Evolutionary conservation across 2,113 vertebrate species (phyloP).

Genomic region (Panthera uncia): DNA sequence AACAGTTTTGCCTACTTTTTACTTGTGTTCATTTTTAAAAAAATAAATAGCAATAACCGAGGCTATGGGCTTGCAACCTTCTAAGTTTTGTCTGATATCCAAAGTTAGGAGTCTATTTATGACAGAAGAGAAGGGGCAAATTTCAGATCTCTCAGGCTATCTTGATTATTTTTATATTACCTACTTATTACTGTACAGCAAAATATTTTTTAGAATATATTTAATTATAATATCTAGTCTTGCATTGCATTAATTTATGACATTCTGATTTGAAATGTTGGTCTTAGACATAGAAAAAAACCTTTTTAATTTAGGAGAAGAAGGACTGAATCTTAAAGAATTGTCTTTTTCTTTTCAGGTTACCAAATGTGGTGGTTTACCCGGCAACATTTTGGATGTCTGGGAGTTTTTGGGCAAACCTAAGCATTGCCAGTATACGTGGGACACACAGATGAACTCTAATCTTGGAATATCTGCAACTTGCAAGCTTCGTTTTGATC

Average conservation of each 20-base stretch:
- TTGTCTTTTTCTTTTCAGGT: slow-evolving; percentile 85
- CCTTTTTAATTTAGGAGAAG: background rate
- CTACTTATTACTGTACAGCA: background rate
- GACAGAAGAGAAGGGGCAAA: background rate
- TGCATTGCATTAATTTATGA: background rate
- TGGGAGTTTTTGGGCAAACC: slow-evolving; percentile 94
- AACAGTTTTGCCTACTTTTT: background rate
- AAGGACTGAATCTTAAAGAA: background rate
- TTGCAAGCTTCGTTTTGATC: slow-evolving; percentile 93
- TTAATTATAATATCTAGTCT: background rate
- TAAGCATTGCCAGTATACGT: slow-evolving; percentile 94
- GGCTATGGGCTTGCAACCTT: background rate
- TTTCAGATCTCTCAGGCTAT: background rate
- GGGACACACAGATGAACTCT: slow-evolving; percentile 93
- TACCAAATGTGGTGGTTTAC: slow-evolving; percentile 88
- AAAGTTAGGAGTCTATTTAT: background rate
- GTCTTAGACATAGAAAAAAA: background rate
- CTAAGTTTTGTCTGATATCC: background rate
- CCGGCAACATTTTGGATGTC: slow-evolving; percentile 87
- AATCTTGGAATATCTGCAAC: slow-evolving; percentile 85
- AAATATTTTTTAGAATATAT: background rate
- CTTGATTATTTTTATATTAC: background rate
- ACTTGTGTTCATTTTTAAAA: background rate
- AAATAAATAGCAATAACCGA: background rate
- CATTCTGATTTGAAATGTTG: background rate